phyloP scores from a whole-genome alignment of 2,888 invertebrate genomes.

The Fragum sueziense region DNA sequence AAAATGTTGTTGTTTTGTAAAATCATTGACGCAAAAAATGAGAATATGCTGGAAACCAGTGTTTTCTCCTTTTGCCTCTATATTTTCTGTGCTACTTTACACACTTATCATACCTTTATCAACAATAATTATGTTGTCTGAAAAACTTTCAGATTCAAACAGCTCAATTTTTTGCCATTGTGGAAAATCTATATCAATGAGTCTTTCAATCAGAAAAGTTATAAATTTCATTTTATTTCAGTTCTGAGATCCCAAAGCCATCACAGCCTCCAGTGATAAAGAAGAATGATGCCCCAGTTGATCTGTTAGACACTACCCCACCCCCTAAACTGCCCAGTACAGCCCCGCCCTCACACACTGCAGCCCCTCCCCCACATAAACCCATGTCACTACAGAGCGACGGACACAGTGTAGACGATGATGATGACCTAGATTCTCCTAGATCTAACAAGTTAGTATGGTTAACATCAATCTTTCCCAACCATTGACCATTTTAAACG shows the following conservation, averaged over 20 bases:
- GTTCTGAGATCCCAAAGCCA: slow-evolving; percentile 11
- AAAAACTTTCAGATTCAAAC: no score
- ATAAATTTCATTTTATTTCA: neutral
- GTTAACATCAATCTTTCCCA: no score
- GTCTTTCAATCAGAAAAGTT: no score
- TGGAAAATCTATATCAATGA: no score
- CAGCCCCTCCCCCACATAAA: slow-evolving; percentile 43
- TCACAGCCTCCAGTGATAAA: neutral
- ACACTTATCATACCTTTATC: no score
- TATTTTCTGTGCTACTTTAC: no score
- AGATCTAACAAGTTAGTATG: slow-evolving; percentile 41
- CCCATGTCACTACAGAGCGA: slow-evolving; percentile 66
- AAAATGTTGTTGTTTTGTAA: no score
- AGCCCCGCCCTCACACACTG: slow-evolving; percentile 54
- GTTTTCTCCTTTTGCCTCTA: no score
- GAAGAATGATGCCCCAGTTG: neutral
- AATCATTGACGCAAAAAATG: no score
- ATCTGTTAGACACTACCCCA: slow-evolving; percentile 1
- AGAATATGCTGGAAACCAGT: no score
- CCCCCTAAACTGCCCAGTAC: slow-evolving; percentile 44
- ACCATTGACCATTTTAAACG: neutral
- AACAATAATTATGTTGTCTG: no score
- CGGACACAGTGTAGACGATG: slow-evolving; percentile 61
- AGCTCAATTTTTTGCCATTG: no score
- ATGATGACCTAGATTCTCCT: slow-evolving; percentile 60